These are phyloP conservation scores for Apis laboriosa DNA, from an alignment of 1,140 invertebrate genomes.

Conservation along the genomic window DNA sequence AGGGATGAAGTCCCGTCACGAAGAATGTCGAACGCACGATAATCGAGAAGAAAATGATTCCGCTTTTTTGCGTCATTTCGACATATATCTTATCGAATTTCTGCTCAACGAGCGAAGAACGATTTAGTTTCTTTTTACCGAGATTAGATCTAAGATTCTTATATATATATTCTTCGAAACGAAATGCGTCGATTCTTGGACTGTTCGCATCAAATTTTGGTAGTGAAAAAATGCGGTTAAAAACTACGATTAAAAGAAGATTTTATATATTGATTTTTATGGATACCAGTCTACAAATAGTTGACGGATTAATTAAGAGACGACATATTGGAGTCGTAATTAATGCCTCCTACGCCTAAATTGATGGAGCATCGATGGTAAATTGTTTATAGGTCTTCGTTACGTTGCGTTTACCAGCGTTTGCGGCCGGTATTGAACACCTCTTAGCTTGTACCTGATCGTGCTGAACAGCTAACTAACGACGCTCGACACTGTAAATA, in stretches of 20 bases:
- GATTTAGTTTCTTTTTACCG: not conserved
- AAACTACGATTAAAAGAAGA: too few relatives aligned
- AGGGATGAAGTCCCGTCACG: not conserved
- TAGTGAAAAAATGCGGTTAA: too few relatives aligned
- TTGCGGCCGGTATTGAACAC: constrained; percentile 22
- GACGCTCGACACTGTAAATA: constrained; percentile 36
- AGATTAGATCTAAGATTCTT: too few relatives aligned
- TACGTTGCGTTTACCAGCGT: constrained; percentile 28
- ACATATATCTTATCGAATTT: not conserved
- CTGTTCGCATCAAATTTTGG: too few relatives aligned
- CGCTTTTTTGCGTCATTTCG: not conserved
- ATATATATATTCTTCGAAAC: too few relatives aligned
- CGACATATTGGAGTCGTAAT: not conserved
- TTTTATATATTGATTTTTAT: too few relatives aligned
- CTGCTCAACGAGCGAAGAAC: too few relatives aligned
- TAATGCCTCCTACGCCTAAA: constrained; percentile 7
- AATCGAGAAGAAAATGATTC: not conserved
- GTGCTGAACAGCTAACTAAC: constrained; percentile 42
- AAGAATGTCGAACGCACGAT: not conserved
- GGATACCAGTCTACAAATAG: too few relatives aligned
- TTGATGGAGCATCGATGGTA: constrained; percentile 7
- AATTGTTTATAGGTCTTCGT: constrained; percentile 45
- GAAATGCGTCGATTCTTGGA: too few relatives aligned
- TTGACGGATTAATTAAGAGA: constrained; percentile 6
- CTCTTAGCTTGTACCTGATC: constrained; percentile 40